Evolutionary conservation across 2,888 invertebrate genomes (phyloP).

Genomic region (Apamea crenata): DNA sequence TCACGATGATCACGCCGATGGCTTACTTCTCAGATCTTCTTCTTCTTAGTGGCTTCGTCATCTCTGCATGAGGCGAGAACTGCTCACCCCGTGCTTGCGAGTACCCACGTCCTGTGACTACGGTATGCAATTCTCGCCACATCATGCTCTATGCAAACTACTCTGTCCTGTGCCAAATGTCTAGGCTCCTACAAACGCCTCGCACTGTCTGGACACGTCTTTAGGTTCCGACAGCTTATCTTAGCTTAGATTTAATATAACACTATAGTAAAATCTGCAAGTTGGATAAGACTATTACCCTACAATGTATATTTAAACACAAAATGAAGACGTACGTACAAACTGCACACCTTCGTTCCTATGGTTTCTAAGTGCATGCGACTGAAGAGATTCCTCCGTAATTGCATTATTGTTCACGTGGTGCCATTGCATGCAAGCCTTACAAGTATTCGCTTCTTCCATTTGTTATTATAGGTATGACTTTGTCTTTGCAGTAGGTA

Average conservation of each 20-base stretch:
- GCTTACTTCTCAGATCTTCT: too few relatives aligned
- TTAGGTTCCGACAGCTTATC: too few relatives aligned
- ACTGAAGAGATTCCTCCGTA: slow-evolving; percentile 69
- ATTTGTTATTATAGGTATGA: too few relatives aligned
- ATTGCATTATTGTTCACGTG: slow-evolving; percentile 70
- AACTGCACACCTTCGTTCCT: slow-evolving; percentile 52
- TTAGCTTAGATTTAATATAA: too few relatives aligned
- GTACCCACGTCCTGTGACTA: too few relatives aligned
- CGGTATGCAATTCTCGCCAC: too few relatives aligned
- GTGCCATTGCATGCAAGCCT: slow-evolving; percentile 61
- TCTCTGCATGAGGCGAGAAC: too few relatives aligned
- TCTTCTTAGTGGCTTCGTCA: too few relatives aligned
- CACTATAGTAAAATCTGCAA: too few relatives aligned
- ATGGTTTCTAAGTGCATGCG: slow-evolving; percentile 70
- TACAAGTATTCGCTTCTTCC: slow-evolving; percentile 61
- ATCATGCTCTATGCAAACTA: not conserved
- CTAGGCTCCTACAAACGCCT: not conserved
- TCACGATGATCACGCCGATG: not conserved
- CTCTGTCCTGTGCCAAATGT: not conserved
- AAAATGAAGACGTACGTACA: slow-evolving; percentile 51
- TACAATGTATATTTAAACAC: slow-evolving; percentile 18
- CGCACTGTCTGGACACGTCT: too few relatives aligned
- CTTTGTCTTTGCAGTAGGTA: not conserved
- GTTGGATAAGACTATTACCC: slow-evolving; percentile 29
- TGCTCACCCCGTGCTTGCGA: too few relatives aligned